Evolutionary conservation across 1,140 invertebrate genomes (phyloP), one percentile per base, ranked within the genome.

Genomic region (Eueides isabella): DNA sequence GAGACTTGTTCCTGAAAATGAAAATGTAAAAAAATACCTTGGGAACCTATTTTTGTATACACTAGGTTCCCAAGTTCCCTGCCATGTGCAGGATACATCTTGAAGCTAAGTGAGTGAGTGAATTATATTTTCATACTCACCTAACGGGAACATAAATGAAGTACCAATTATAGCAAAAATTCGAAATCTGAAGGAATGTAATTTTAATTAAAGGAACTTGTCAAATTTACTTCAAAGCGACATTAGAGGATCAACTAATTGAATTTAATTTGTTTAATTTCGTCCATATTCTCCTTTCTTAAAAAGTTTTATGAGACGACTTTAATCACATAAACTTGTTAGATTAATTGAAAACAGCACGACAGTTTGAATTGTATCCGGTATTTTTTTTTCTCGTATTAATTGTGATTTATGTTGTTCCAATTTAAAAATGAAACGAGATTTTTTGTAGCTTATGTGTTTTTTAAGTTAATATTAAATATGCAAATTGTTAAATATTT

Each of bases 231-330:
- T 67, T 12, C 12, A 67, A 44, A 67, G n/a, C 65, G 38, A 44
- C 65, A 41, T 67, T 38, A 41, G 44, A 44, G 65, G 35, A 67
- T 67, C 65, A 67, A 35, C 65, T n/a, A 38, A 29, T 67, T 44
- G 16, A 14, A 23, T 29, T 41, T 44, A 44, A 67, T 67, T 67
- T 44, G 65, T 41, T 41, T 67, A 41, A 44, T 67, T 67, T 29
- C 26, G 28, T 48, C 35, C 65, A 44, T 67, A 38, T 67, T 67
- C n/a, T 64, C 35, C 23, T 28, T 67, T 44, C 65, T 48, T 6
- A 11, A 11, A n/a, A 44, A 67, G 65, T 67, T 67, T 67, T 67
- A 67, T 30, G 65, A 67, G 26, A n/a, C 38, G 16, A 26, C 35
- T 67, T 44, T 30, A 19, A 55, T 11, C 19, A 67, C 35, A 44